Evolutionary conservation across 2,888 invertebrate species (phyloP).

Genomic region (Polydrusus pterygomalis): DNA sequence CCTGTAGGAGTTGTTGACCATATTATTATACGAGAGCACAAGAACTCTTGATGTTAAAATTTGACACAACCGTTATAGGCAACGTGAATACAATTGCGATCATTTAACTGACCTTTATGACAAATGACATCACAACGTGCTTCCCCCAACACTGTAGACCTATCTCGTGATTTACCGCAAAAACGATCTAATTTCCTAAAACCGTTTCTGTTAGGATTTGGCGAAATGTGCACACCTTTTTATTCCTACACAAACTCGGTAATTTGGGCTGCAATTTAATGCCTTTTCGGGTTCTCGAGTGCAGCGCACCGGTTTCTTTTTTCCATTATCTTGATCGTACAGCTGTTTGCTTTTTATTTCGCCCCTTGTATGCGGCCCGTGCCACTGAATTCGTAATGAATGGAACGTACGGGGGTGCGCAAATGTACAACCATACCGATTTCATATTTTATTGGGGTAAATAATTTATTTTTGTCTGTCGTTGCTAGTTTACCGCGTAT

Average conservation of each 20-base stretch:
- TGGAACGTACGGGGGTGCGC: conserved; percentile 10
- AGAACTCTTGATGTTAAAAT: no score
- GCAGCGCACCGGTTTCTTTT: conserved; percentile 17
- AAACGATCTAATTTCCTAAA: neutral
- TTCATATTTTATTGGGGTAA: no score
- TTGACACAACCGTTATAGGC: no score
- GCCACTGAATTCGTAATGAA: conserved; percentile 36
- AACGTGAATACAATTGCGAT: no score
- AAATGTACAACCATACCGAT: conserved; percentile 4
- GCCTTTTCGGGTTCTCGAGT: conserved; percentile 31
- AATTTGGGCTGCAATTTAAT: conserved; percentile 35
- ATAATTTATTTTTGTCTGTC: no score
- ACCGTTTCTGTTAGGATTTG: conserved; percentile 15
- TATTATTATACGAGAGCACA: no score
- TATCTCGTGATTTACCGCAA: neutral
- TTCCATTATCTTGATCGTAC: conserved; percentile 30
- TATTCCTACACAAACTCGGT: conserved; percentile 17
- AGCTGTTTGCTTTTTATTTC: conserved; percentile 42
- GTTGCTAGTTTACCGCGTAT: no score
- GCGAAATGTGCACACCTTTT: conserved; percentile 31
- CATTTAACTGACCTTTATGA: no score
- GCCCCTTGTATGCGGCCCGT: conserved; percentile 29
- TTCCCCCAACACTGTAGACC: neutral
- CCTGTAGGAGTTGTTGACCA: no score
- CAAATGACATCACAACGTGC: neutral